phyloP scores from a whole-genome alignment of 2,797 vertebrate species.

The Falco novaeseelandiae region DNA sequence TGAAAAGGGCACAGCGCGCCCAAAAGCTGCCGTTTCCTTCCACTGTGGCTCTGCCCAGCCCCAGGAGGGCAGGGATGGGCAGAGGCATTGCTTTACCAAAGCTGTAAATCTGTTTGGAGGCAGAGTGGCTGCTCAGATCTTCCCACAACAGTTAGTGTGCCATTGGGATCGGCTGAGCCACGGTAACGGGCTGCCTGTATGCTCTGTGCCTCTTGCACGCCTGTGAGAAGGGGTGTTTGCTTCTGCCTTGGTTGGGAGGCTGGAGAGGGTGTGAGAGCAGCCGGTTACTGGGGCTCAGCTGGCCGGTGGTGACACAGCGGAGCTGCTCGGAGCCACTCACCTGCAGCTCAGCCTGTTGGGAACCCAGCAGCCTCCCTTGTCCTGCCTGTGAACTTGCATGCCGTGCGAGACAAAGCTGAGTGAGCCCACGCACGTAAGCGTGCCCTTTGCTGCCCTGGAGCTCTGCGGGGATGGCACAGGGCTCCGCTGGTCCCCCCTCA shows the following conservation, averaged over 20 bases:
- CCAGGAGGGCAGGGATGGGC: neutral
- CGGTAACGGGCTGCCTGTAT: neutral
- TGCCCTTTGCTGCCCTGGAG: neutral
- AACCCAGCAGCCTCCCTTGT: neutral
- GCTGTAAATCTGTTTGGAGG: neutral
- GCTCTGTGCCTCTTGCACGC: neutral
- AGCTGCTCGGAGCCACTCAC: neutral
- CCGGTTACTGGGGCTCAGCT: neutral
- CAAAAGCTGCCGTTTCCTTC: neutral
- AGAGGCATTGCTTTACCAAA: neutral
- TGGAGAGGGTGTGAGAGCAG: neutral
- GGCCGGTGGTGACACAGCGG: neutral
- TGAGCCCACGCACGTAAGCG: fast-evolving
- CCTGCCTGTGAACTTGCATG: neutral
- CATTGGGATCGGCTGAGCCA: neutral
- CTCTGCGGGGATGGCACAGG: neutral
- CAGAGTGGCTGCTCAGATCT: neutral
- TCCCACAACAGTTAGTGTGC: neutral
- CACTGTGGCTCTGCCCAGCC: neutral
- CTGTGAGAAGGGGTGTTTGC: neutral
- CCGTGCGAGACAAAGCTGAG: neutral
- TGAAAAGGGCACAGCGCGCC: neutral
- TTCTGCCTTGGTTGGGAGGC: neutral
- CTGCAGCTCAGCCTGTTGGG: neutral
- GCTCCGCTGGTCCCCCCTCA: fast-evolving